Evolutionary conservation across 1,140 invertebrate genomes (phyloP), one percentile per base, ranked within the genome.

Genomic region (Asobara japonica): DNA sequence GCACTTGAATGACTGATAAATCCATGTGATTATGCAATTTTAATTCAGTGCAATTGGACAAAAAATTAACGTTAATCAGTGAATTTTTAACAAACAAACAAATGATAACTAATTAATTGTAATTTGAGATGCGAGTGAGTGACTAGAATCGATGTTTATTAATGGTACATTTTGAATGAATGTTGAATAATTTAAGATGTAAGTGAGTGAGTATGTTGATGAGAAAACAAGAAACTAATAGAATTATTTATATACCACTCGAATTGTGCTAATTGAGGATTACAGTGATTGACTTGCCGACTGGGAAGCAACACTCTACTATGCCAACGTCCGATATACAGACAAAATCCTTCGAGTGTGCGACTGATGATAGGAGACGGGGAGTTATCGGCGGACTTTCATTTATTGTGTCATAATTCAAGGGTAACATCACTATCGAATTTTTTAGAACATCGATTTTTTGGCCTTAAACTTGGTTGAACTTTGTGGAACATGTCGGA

Each of bases 111-210:
- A 66, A 36, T 25, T 29, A 66, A 66, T 33, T 66, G 51, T 56
- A 56, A 56, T 56, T 65, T 36, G 5, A 29, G 56, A 60, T 67
- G 71, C 56, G 65, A 62, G 56, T 41, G 51, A 61, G 51, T 38
- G 56, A 62, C 20, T 51, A 60, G 71, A n/a, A 38, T 65, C 56
- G 41, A 41, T 67, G 51, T 51, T 45, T 66, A 71, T 71, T 61
- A 67, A 65, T 65, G 30, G 48, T 48, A 48, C 45, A 51, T 65
- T 65, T 31, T 4, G 18, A 16, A 70, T 60, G 31, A 65, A 65
- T 66, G 27, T 22, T 22, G 30, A 41, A 27, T 62, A 64, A 64
- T 16, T 60, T 41, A 45, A 36, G 66, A 38, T 48, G 18, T 11
- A 33, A 71, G 31, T 65, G 69, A 71, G 41, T 22, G 41, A 30